Base-by-base conservation (phyloP, 2,797 vertebrate genomes). In the Serranus cabrilla region DNA sequence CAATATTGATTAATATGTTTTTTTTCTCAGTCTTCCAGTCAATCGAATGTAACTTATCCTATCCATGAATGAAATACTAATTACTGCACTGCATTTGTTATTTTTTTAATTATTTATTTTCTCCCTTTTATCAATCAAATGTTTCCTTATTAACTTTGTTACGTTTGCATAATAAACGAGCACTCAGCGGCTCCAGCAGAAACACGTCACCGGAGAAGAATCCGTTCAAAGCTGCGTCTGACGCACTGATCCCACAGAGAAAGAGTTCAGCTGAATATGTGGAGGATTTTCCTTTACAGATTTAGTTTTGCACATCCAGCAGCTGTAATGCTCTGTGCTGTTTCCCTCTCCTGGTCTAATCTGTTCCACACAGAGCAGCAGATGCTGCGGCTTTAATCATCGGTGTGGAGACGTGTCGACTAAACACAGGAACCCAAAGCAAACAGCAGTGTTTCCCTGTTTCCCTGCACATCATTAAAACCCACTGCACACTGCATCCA, bases 301-400 rank as follows among this genome's bases (percentile, higher is more conserved):
- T 51, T 31, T 11, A 45, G 7, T 20, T 61, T 39, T 20, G n/a
- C 45, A 46, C 7, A 6, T 42, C 31, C 65, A 47, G 49, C 55
- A 42, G 50, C 39, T 18, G 64, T 54, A 14, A 23, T 40, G 3
- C 27, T 31, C 27, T 31, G 27, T n/a, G n/a, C 27, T 3, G 27
- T 31, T 17, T 49, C 54, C 11, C 21, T 50, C 54, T 63, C 31
- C n/a, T 17, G 25, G n/a, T 60, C 6, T 58, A 58, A 70, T 65
- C 66, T 12, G 14, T 0, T 52, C 40, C 39, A 37, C 37, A 55
- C 27, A 65, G 55, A 7, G 14, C 43, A 55, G 25, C 42, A 56
- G 65, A 70, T 58, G 64, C 54, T 65, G 43, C 23, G 11, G 58
- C 59, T 61, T 37, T 69, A 55, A 71, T 76, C 64, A 56, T 66